A percentile compares a stretch with the other conserved stretches of the same genome.
phyloP scores from a whole-genome alignment of 2,113 vertebrate species.

The Callaeas wilsoni region DNA sequence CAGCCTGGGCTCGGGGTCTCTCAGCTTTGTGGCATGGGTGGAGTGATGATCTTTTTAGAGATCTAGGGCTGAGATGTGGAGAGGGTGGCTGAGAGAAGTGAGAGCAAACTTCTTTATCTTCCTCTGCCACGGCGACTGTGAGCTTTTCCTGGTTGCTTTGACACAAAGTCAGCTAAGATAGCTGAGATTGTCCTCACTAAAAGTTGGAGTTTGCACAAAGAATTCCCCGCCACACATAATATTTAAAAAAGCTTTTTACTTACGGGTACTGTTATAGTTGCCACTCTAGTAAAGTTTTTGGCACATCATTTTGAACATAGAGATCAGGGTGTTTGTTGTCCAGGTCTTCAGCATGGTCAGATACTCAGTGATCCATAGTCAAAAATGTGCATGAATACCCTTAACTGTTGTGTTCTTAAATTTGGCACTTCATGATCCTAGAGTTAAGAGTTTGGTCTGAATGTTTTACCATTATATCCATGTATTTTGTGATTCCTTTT shows the following conservation, averaged over 20 bases:
- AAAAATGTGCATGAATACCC: background rate
- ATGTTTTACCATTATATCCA: rapidly evolving
- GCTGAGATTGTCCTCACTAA: background rate
- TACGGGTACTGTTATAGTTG: background rate
- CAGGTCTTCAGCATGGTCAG: background rate
- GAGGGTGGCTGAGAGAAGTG: background rate
- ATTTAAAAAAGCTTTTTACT: background rate
- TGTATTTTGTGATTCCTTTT: background rate
- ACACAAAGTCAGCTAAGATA: background rate
- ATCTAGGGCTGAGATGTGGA: background rate
- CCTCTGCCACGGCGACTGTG: rapidly evolving
- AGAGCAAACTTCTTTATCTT: background rate
- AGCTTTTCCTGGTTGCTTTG: background rate
- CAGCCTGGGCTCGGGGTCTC: background rate
- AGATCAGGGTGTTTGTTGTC: background rate
- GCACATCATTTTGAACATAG: background rate
- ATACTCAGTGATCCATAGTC: background rate
- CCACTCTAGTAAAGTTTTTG: background rate
- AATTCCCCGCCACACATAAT: background rate
- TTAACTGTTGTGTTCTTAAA: background rate
- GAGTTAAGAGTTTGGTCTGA: background rate
- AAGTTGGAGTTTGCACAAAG: background rate
- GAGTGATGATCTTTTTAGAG: background rate
- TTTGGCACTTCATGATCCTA: background rate
- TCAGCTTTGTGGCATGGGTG: background rate